Evolutionary conservation across 2,888 invertebrate species (phyloP).

Genomic region (Stenichneumon culpator): DNA sequence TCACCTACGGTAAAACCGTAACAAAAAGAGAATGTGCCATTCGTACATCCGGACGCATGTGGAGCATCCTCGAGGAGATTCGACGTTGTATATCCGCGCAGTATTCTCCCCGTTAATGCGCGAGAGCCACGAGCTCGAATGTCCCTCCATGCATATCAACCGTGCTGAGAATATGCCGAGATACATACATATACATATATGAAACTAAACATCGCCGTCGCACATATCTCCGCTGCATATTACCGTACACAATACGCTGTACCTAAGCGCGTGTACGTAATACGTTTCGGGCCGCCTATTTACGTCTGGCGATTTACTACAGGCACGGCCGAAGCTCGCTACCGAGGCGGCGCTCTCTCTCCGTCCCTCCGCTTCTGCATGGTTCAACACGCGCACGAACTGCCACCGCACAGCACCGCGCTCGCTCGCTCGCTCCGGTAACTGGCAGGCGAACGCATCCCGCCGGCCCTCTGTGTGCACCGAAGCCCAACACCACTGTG

Average conservation of each 20-base stretch:
- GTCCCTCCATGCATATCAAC: conserved; percentile 31
- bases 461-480: neutral
- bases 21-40: conserved; percentile 19
- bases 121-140: conserved; percentile 24
- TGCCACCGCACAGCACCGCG: neutral
- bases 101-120: neutral
- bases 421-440: conserved; percentile 3
- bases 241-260: conserved; percentile 2
- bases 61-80: conserved; percentile 29
- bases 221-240: conserved; percentile 1
- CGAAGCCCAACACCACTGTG: neutral
- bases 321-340: conserved; percentile 29
- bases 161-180: conserved; percentile 19
- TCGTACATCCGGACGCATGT: conserved; percentile 27
- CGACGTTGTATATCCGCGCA: neutral
- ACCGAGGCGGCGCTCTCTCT: neutral
- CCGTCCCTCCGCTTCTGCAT: conserved; percentile 37
- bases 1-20: neutral
- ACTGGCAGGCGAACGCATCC: conserved; percentile 24
- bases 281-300: conserved; percentile 53
- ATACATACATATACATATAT: conserved; percentile 26
- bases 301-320: conserved; percentile 50
- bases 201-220: conserved; percentile 23
- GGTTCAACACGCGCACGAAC: conserved; percentile 58
- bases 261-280: conserved; percentile 52